Base-by-base conservation (phyloP, 2,113 vertebrate genomes). In the Tetrax tetrax region DNA sequence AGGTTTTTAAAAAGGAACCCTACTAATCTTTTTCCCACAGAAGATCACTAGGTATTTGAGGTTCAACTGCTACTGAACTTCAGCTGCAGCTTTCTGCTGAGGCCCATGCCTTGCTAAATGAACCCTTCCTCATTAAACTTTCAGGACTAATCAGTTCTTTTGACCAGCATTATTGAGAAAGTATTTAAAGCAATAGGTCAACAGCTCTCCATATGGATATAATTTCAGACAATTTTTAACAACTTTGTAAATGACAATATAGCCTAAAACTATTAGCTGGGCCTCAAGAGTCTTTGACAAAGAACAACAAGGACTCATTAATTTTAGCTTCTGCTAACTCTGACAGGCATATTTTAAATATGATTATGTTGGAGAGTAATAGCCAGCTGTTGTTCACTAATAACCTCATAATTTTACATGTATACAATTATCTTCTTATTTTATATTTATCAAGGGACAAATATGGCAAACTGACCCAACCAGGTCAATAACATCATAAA, bases 301-400 rank as follows among this genome's bases (percentile, higher is more conserved):
- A 96, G 16, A 91, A 63, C 54, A 80, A 23, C 51, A 92, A 93
- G 45, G 51, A 88, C 70, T 88, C 14, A 87, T 94, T 70, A 69
- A 74, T 50, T 83, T 86, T 77, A 63, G 41, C 29, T 74, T 61
- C 64, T 69, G 37, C 63, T 94, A 89, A 88, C 22, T 89, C 81
- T 93, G 28, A 95, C 77, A 81, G 71, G 53, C 51, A 48, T 65
- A 71, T 84, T 51, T 87, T 76, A 97, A 96, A 97, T 60, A 92
- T 2, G 9, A 69, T 84, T 95, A 82, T 72, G 76, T 51, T 80
- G 93, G 66, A 94, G 35, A 84, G 60, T 54, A 96, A 89, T 31
- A 72, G 13, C 22, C 45, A 76, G 70, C 22, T 71, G 61, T 50
- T 87, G 65, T 22, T 94, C 61, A 87, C 68, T 83, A 71, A 87